phyloP scores from a whole-genome alignment of 2,888 invertebrate genomes.

The Ectemnius lituratus region DNA sequence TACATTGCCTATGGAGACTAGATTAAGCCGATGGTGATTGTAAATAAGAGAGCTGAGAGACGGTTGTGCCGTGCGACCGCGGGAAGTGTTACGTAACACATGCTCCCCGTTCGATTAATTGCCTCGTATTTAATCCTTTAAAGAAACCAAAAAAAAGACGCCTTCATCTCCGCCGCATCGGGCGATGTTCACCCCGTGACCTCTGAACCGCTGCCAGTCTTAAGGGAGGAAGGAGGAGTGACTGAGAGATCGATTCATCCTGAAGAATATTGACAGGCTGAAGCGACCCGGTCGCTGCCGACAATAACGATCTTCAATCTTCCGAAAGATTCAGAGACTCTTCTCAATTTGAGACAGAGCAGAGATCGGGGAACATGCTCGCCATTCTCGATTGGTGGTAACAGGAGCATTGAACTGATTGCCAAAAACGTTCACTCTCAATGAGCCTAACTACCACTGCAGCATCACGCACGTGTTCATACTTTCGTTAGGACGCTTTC shows the following conservation, averaged over 20 bases:
- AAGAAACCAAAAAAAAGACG: neutral
- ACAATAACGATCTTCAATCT: slow-evolving; percentile 48
- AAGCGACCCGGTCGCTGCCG: slow-evolving; percentile 52
- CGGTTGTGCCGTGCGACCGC: slow-evolving; percentile 8
- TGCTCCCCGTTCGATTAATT: slow-evolving; percentile 15
- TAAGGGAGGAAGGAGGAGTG: slow-evolving; percentile 43
- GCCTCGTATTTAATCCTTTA: slow-evolving; percentile 16
- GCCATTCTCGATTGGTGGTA: neutral
- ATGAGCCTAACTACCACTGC: too few relatives aligned
- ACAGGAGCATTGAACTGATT: neutral
- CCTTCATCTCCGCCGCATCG: slow-evolving; percentile 44
- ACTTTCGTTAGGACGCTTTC: slow-evolving; percentile 23
- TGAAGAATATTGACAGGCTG: slow-evolving; percentile 16
- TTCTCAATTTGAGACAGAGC: slow-evolving; percentile 21
- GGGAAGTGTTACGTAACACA: neutral
- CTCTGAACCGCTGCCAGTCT: neutral
- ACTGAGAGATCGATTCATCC: slow-evolving; percentile 40
- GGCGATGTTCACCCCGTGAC: slow-evolving; percentile 23
- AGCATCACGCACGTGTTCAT: slow-evolving; percentile 7
- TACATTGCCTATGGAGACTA: slow-evolving; percentile 31
- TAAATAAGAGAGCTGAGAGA: slow-evolving; percentile 12
- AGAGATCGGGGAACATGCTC: slow-evolving; percentile 8
- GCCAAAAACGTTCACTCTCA: too few relatives aligned
- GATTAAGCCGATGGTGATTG: slow-evolving; percentile 10
- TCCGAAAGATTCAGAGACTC: slow-evolving; percentile 8